Base-by-base conservation (phyloP, 1,140 invertebrate genomes). In the Vanessa tameamea region DNA sequence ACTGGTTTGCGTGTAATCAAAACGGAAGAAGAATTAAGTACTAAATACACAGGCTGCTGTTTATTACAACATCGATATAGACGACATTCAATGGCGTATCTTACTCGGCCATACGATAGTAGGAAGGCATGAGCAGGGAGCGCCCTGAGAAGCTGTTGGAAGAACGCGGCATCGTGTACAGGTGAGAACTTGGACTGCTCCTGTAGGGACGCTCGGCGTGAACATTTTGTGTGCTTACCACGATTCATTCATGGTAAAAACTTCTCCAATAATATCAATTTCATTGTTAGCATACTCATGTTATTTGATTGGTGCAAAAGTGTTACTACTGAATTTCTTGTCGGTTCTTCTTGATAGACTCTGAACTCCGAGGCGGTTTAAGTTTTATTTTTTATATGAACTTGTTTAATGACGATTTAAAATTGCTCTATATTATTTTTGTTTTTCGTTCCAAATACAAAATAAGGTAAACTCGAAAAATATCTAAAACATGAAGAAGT, bases 41-140 rank as follows among this genome's bases (percentile, higher is more conserved):
- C 7, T 43, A 43, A 43, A 43, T 43, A 43, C 37, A 43, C 9
- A 43, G 37, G 53, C 53, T 55, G 51, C n/a, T 55, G 15, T 37
- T 59, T n/a, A 13, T 31, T 9, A 26, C 15, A 26, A 59, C 57
- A 59, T 13, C 57, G 23, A 37, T 37, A n/a, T 23, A 7, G 31
- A 61, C 23, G 26, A 61, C 57, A 61, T 61, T 61, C 31, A 61
- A 23, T n/a, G 37, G 47, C 55, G 43, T 48, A 47, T 82, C 89
- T 92, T 92, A 92, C 88, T 90, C 87, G 76, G 84, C 84, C 69
- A 83, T 78, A 71, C 88, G 89, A 89, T 87, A 91, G 81, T 88
- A 92, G 47, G 87, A 89, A 66, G 90, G 90, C 66, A 89, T 91
- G 67, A 86, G 86, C 72, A 87, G 82, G 8, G 23, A 61, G 11